Base-by-base conservation (phyloP, 2,113 vertebrate species). In the Phalacrocorax pelagicus region DNA sequence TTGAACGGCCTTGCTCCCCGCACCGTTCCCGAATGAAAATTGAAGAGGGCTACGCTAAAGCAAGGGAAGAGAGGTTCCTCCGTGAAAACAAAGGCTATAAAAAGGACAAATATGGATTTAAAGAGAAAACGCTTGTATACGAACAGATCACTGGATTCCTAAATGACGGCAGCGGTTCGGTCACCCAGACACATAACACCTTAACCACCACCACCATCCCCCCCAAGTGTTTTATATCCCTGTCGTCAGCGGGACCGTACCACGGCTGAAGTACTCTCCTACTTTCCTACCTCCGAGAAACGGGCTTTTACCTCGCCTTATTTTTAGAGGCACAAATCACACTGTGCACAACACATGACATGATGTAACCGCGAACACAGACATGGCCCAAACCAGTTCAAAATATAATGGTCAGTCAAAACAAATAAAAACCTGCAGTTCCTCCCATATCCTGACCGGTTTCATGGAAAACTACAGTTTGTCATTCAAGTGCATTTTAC, bases 321-420 rank as follows among this genome's bases (percentile, higher is more conserved):
- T 98, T 98, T 98, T 97, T 97, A 98, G 97, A 93, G 96, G 79
- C 95, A 97, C 97, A 95, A 97, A 98, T 98, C 97, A 91, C 92
- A 97, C 81, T 15, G 96, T 32, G 96, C 95, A 32, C 81, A 98
- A 95, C 98, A 97, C 97, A 98, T 96, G 98, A 95, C 96, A 96
- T 98, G 97, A 98, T 97, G 98, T 98, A 98, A 98, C 97, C 96
- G 59, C 74, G 62, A 63, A 63, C 66, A 63, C 92, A 27, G 96
- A 94, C 97, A 89, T 26, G 95, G 88, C 95, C 96, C 92, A 77
- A 96, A 94, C 83, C 94, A 67, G 88, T 49, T 93, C 92, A 85
- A 97, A 97, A 95, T 85, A 81, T 44, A 97, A 88, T 88, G 97
- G 93, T 94, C 92, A 91, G 86, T 83, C 86, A 70, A 93, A 97